Evolutionary conservation across 2,888 invertebrate genomes (phyloP), one percentile per base, ranked within the genome.

Genomic region (Onthophagus sagittarius): DNA sequence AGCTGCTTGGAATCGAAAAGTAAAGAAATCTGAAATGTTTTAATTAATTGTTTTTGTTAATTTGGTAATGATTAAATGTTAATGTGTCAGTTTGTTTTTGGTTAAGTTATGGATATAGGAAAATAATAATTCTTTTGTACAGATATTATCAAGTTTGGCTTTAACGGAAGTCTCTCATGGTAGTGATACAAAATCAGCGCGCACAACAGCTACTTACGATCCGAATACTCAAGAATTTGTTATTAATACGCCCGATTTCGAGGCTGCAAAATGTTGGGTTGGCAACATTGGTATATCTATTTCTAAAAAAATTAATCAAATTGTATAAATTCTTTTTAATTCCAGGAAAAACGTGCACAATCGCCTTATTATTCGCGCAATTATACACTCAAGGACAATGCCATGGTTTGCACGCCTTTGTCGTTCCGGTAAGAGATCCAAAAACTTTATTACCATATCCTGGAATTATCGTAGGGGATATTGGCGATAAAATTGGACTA

Each of bases 201-300:
- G 94, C 80, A 98, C 98, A 0, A 94, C 92, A 5, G 97, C 98
- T 3, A 94, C 91, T 0, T 98, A 94, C 85, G 95, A 97, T 84
- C 88, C 91, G 0, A 84, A 85, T 53, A 90, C 91, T 13, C 88
- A 92, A 86, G 91, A 93, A 85, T 98, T 97, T 86, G 88, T 97
- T 73, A 88, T 99, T 9, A 91, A 97, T 84, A 94, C 97, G 0
- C 97, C 98, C 0, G 94, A 96, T 86, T 94, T 97, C 86, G 94
- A 97, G 85, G 95, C 98, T 6, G 95, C 96, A 72, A 99, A 99
- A 88, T 96, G 96, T 86, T 98, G 98, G 98, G 92, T 93, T 80
- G 98, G 98, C 79, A 97, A 96, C 86, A 88, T 95, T 87, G 95
- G 94, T 89, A 87, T 67, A 63, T 63, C 1, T 63, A n/a, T 5